Evolutionary conservation across 1,140 invertebrate species (phyloP).

Genomic region (Ganaspis sp.): DNA sequence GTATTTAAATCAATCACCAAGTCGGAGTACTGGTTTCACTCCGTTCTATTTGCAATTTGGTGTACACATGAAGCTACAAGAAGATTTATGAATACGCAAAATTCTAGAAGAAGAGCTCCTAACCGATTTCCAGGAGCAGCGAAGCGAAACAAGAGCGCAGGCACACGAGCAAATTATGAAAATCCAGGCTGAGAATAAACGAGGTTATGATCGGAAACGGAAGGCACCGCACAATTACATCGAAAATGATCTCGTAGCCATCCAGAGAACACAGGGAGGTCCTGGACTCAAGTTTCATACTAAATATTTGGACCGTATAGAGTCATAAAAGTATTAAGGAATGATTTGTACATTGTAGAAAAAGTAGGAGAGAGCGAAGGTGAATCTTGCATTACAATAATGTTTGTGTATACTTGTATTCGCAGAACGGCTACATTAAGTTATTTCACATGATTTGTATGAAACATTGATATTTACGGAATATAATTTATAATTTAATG

Average conservation of each 20-base stretch:
- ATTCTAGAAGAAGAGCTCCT: background rate
- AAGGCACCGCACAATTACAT: background rate
- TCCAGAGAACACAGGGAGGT: no score
- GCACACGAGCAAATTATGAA: background rate
- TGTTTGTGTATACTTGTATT: no score
- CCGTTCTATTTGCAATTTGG: conserved; percentile 57
- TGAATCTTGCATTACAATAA: no score
- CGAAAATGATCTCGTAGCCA: conserved; percentile 35
- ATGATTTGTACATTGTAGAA: background rate
- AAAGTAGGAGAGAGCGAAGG: conserved; percentile 6
- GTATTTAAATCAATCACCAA: conserved; percentile 62
- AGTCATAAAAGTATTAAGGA: background rate
- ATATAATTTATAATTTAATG: no score
- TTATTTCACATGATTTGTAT: no score
- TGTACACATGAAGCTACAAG: background rate
- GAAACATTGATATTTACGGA: no score
- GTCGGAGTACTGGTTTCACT: conserved; percentile 52
- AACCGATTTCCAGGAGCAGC: background rate
- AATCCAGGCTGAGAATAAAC: background rate
- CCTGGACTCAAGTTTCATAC: conserved; percentile 30
- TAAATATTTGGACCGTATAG: conserved; percentile 42
- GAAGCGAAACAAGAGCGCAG: background rate
- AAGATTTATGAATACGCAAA: background rate
- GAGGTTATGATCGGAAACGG: background rate
- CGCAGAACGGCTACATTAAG: no score